Evolutionary conservation across 2,113 vertebrate genomes (phyloP).

Genomic region (Hydrochoerus hydrochaeris): DNA sequence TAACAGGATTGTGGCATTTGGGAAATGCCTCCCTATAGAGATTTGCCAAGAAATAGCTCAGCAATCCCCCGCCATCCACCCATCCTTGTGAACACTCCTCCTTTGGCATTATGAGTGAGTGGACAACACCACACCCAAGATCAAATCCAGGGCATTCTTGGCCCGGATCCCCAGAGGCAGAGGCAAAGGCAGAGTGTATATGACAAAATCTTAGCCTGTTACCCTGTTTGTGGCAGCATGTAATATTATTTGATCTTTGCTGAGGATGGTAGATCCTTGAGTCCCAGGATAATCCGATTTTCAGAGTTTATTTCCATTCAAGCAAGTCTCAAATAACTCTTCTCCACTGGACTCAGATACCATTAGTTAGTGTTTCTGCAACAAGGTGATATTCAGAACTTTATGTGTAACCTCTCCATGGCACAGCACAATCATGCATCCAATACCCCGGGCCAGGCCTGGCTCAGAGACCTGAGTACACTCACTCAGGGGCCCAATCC

Average conservation of each 20-base stretch:
- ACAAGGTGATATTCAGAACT: neutral
- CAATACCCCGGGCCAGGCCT: neutral
- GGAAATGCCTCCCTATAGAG: conserved; percentile 79
- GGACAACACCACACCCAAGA: conserved; percentile 84
- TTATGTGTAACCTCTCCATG: neutral
- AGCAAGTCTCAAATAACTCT: conserved; percentile 46
- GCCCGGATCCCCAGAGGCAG: conserved; percentile 75
- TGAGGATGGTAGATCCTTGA: conserved; percentile 51
- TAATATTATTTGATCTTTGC: conserved; percentile 75
- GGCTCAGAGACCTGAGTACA: neutral
- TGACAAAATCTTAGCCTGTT: conserved; percentile 80
- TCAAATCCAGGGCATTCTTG: conserved; percentile 87
- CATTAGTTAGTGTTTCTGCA: neutral
- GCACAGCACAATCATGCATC: neutral
- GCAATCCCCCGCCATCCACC: conserved; percentile 79
- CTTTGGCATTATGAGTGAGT: conserved; percentile 80
- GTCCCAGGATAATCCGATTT: neutral
- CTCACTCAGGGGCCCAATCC: neutral
- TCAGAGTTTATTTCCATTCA: conserved; percentile 15
- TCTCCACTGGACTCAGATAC: neutral
- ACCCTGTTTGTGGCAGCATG: conserved; percentile 72
- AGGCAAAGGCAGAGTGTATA: conserved; percentile 83
- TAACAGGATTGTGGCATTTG: conserved; percentile 85
- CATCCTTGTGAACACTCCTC: conserved; percentile 83
- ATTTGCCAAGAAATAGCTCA: conserved; percentile 81